phyloP scores from a whole-genome alignment of 2,113 vertebrate genomes.

The Protobothrops mucrosquamatus region DNA sequence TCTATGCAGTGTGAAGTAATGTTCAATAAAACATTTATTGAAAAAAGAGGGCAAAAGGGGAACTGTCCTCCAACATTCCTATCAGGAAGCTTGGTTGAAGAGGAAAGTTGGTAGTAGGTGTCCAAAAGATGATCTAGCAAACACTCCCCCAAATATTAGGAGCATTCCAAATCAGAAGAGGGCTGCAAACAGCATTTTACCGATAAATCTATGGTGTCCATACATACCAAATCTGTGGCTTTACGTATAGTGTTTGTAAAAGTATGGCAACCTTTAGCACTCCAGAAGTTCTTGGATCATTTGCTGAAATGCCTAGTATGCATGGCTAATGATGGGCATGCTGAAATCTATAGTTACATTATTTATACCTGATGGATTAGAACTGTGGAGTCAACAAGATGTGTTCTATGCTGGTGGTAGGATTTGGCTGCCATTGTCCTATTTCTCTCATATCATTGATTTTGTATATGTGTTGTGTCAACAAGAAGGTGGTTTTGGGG shows the following conservation, averaged over 20 bases:
- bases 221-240: background rate
- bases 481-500: background rate
- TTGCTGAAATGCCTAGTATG: background rate
- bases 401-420: background rate
- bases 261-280: background rate
- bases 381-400: background rate
- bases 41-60: background rate
- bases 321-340: background rate
- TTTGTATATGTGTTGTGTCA: background rate
- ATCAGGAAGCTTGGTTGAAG: background rate
- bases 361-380: background rate
- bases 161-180: background rate
- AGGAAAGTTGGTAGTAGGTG: background rate
- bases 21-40: background rate
- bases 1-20: background rate
- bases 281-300: background rate
- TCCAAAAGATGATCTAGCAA: background rate
- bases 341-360: background rate
- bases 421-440: background rate
- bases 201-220: background rate
- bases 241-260: background rate
- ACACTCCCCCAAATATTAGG: background rate
- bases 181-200: background rate
- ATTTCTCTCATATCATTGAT: background rate
- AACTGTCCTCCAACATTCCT: background rate